Conservation (phyloP, 2,113 vertebrate species). For the Scortum barcoo region DNA sequence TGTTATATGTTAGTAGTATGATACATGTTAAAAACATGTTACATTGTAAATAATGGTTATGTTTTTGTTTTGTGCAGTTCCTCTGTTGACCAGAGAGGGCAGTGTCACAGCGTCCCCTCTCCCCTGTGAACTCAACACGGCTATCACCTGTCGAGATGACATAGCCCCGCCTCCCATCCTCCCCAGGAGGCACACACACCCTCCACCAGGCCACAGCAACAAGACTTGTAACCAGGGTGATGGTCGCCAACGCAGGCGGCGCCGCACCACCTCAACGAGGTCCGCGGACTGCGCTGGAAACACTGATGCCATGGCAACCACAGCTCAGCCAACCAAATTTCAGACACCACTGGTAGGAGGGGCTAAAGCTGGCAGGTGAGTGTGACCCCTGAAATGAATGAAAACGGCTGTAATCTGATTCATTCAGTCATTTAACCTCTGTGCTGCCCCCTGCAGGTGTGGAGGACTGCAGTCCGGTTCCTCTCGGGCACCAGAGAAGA, state of each 20-base stretch:
- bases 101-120: conserved; percentile 77
- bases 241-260: conserved; percentile 83
- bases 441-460: conserved; percentile 47
- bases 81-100: conserved; percentile 50
- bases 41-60: background rate
- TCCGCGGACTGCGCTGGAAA: conserved; percentile 57
- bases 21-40: too few relatives aligned
- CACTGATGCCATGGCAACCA: background rate
- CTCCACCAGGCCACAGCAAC: conserved; percentile 59
- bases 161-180: conserved; percentile 88
- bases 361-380: conserved; percentile 51
- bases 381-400: accelerated
- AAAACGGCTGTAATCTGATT: background rate
- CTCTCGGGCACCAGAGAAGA: conserved; percentile 12
- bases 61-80: conserved; percentile 12
- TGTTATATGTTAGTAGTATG: background rate
- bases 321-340: conserved; percentile 61
- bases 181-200: conserved; percentile 80
- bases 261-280: conserved; percentile 84
- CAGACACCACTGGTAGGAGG: conserved; percentile 78
- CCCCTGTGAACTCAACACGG: conserved; percentile 91
- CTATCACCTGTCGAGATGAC: conserved; percentile 92
- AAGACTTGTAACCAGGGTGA: conserved; percentile 41
- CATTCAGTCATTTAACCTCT: background rate
- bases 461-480: conserved; percentile 5